Percentiles rank a stretch among this genome's conserved stretches.
Evolutionary conservation across 2,797 vertebrate genomes (phyloP).

Genomic region (Gymnodraco acuticeps): DNA sequence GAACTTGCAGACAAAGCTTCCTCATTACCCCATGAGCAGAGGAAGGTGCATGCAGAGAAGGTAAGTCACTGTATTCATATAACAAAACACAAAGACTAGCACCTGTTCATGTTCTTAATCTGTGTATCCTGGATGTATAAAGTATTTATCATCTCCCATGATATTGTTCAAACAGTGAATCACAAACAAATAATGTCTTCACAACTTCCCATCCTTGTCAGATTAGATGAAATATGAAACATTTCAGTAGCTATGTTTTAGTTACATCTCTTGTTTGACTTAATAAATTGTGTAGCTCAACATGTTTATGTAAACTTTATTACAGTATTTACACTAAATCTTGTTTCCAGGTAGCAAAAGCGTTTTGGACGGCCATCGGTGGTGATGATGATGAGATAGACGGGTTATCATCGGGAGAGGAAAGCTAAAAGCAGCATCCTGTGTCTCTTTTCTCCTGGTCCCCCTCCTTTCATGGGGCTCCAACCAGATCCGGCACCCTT

Average conservation of each 20-base stretch:
- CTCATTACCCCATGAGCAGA: conserved; percentile 95
- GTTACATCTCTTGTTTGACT: background rate
- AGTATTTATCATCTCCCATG: background rate
- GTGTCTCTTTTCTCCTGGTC: conserved; percentile 41
- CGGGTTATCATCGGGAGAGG: conserved; percentile 95
- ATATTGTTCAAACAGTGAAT: background rate
- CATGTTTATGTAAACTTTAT: background rate
- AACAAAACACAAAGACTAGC: background rate
- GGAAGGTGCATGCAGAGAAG: conserved; percentile 98
- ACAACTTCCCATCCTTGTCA: background rate
- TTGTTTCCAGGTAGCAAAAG: conserved; percentile 93
- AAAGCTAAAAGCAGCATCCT: conserved; percentile 82
- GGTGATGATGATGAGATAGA: conserved; percentile 96
- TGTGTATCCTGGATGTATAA: background rate
- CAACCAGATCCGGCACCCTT: conserved; percentile 47
- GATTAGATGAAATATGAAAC: background rate
- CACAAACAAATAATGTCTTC: background rate
- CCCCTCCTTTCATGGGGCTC: conserved; percentile 50
- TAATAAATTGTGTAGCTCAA: background rate
- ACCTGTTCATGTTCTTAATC: background rate
- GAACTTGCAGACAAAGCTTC: conserved; percentile 92
- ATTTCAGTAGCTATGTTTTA: conserved; percentile 1
- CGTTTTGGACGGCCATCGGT: conserved; percentile 99
- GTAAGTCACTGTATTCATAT: conserved; percentile 75
- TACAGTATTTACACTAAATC: conserved; percentile 6